Base-by-base conservation (phyloP, 2,888 invertebrate species). In the Hirudinaria manillensis region DNA sequence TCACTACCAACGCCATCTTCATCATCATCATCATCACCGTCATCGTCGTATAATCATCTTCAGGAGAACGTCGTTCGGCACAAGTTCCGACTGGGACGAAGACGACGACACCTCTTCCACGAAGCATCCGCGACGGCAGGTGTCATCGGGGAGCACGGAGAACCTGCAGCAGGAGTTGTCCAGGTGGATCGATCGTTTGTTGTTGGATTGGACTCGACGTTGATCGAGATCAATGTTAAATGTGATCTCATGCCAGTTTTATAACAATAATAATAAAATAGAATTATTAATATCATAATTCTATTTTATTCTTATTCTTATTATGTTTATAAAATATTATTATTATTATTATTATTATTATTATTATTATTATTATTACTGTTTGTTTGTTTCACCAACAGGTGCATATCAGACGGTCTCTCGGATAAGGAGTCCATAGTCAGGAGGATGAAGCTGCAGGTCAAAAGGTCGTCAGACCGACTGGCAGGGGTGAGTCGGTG, bases 391-490 rank as follows among this genome's bases (percentile, higher is more conserved):
- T 53, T 13, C 53, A 16, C 53, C n/a, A n/a, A 29, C 72, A 72
- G 72, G 68, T 82, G 82, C 77, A 70, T 65, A 36, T 79, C 83
- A 0, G 83, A 84, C 72, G 83, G 83, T 19, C 79, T 84, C 66
- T 83, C 83, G 13, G 84, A 84, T 79, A 81, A 81, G 67, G 84
- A 84, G 78, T 79, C 81, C 77, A 81, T 81, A 1, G 82, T 84
- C 29, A 79, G 81, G 53, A 79, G 81, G 72, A 82, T 84, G 80
- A 82, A 81, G 75, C 79, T 80, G 75, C 81, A 84, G 68, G 83
- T 83, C 38, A 78, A 78, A 56, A 79, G 79, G 32, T 72, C 76
- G 13, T 51, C 72, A 10, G 74, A 78, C 24, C 45, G 70, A 55
- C 61, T 78, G n/a, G 74, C 74, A 29, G 74, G 53, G 75, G 75